Evolutionary conservation across 2,113 vertebrate genomes (phyloP).

Genomic region (Prunella himalayana): DNA sequence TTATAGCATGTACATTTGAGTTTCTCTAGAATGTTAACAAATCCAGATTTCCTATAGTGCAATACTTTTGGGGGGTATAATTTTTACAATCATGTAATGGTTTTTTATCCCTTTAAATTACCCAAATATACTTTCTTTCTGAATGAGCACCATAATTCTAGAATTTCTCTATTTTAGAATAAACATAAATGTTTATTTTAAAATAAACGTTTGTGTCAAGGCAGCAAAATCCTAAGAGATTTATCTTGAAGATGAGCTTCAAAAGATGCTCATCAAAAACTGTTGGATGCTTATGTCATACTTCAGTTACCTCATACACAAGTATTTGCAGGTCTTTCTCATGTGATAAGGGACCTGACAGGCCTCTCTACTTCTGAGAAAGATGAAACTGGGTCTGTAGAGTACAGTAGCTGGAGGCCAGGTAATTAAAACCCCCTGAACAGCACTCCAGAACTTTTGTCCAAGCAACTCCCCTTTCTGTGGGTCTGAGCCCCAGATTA

Average conservation of each 20-base stretch:
- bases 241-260: not conserved
- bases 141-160: not conserved
- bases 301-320: not conserved
- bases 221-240: not conserved
- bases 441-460: fast-evolving
- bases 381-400: not conserved
- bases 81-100: not conserved
- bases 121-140: not conserved
- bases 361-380: not conserved
- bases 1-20: not conserved
- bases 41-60: not conserved
- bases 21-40: not conserved
- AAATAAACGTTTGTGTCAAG: not conserved
- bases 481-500: not conserved
- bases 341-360: not conserved
- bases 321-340: not conserved
- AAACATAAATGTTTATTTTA: not conserved
- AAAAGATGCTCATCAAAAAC: not conserved
- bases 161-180: not conserved
- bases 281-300: not conserved
- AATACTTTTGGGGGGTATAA: not conserved
- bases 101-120: not conserved
- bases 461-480: not conserved
- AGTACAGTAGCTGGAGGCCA: not conserved
- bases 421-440: not conserved